These are phyloP conservation scores for Nomada flava DNA, from an alignment of 2,888 invertebrate species.

Conservation along the genomic window DNA sequence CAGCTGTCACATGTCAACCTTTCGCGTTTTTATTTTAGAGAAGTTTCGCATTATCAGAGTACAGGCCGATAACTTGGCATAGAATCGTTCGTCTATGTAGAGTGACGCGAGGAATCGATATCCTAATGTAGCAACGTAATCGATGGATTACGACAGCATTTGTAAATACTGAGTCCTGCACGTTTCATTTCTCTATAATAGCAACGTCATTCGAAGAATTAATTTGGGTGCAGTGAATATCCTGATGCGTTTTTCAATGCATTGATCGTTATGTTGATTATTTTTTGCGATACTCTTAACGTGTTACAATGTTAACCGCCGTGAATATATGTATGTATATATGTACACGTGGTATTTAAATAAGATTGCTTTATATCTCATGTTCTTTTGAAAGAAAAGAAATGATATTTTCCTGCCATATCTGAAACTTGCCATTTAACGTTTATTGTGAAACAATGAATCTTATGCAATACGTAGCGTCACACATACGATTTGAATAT, in stretches of 20 bases:
- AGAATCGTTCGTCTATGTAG: slow-evolving; percentile 10
- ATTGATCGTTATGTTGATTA: background rate
- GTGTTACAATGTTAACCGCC: too few species aligned
- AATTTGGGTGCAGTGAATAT: background rate
- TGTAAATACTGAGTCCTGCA: background rate
- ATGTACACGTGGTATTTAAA: too few species aligned
- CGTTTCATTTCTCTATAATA: background rate
- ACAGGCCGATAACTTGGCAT: slow-evolving; percentile 28
- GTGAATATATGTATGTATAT: too few species aligned
- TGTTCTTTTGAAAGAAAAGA: too few species aligned
- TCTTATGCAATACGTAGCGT: too few species aligned
- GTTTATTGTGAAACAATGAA: too few species aligned
- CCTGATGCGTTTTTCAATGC: background rate
- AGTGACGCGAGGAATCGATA: slow-evolving; percentile 44
- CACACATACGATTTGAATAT: too few species aligned
- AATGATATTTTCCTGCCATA: too few species aligned
- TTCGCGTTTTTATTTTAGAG: slow-evolving; percentile 20
- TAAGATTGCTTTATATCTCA: too few species aligned
- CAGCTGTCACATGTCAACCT: slow-evolving; percentile 54
- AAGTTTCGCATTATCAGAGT: slow-evolving; percentile 36
- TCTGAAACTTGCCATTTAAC: too few species aligned
- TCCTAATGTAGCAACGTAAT: slow-evolving; percentile 39
- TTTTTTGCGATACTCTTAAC: background rate
- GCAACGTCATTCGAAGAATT: background rate
- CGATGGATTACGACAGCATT: slow-evolving; percentile 19